Base-by-base conservation (phyloP, 2,113 vertebrate genomes). In the Genyomyrus donnyi region DNA sequence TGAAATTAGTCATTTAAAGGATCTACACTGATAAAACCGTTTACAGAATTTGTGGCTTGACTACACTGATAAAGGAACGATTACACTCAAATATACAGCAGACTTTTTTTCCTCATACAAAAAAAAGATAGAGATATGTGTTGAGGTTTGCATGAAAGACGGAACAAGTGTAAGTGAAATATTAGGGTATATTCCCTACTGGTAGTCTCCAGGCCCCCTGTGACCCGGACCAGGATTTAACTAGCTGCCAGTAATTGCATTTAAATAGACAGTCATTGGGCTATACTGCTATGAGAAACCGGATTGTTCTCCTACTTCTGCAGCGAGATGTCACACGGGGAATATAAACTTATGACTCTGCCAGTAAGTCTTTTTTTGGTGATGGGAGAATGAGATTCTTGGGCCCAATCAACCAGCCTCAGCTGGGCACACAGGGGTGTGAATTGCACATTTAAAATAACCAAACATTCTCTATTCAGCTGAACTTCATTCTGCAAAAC, bases 241-340 rank as follows among this genome's bases (percentile, higher is more conserved):
- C 62, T 31, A 31, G 9, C 19, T 48, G 5, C 45, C 46, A 48
- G 24, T 46, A 24, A n/a, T 8, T 48, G 93, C 93, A 91, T 83
- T 91, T 85, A 90, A 91, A 91, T 90, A 93, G 24, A 35, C 88
- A 21, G 17, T 77, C 35, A 48, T 74, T 74, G 84, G 21, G 48
- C 74, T n/a, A 9, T 24, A 27, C 7, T 27, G 9, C 19, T 48
- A 50, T 48, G 48, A 27, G 84, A 45, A 49, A 42, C 24, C 1
- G 13, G 31, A 39, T 35, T 77, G 31, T 39, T 77, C 35, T 39
- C 13, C 70, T 35, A 17, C 11, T 77, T 7, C 5, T 77, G 31
- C 13, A 39, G 70, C 5, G 31, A 77, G 70, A 77, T 24, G 19
- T 45, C 45, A 17, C 42, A n/a, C 17, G 3, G 83, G 83, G 3